Evolutionary conservation across 2,888 invertebrate species (phyloP), one percentile per base, ranked within the genome.

Genomic region (Rhingia campestris): DNA sequence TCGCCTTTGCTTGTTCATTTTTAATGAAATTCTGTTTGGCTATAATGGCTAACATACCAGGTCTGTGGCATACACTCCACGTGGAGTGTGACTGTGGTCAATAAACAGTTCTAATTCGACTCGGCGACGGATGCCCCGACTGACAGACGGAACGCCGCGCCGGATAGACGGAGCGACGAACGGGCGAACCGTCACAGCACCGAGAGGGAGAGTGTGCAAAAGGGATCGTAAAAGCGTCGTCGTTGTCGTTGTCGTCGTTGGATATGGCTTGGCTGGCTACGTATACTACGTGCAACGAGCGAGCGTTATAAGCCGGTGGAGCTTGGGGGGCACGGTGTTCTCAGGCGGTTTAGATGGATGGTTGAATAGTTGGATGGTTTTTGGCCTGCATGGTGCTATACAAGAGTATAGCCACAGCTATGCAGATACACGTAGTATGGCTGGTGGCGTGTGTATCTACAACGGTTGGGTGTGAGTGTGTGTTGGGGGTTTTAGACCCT

Each of bases 1-100:
- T 84, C 84, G 84, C 84, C 80, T 84, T 84, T 84, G 84, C 84
- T 84, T 84, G 84, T 84, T 84, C 84, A 84, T 84, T 84, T 84
- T 84, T 84, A 84, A 84, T 84, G 84, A 84, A 84, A 84, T 84
- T 84, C 84, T 84, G 84, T 84, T 84, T 79, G 84, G 84, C 84
- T 84, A 84, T 84, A 84, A 79, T 84, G 84, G 84, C 84, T 84
- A 84, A 84, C 84, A 84, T 84, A 80, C 84, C 84, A 80, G 84
- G 84, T 64, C 79, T 84, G 84, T 70, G 79, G 84, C 80, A 80
- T 84, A 74, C 80, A 84, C 84, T 84, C 84, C 84, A 84, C 84
- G 84, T 84, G 84, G 84, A 84, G 84, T 80, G 84, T 80, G 84
- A 80, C 84, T 84, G 84, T 84, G 84, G 84, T 84, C 84, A 84